These are phyloP conservation scores for Solenopsis fugax DNA, from an alignment of 1,140 invertebrate species.

Conservation along the genomic window DNA sequence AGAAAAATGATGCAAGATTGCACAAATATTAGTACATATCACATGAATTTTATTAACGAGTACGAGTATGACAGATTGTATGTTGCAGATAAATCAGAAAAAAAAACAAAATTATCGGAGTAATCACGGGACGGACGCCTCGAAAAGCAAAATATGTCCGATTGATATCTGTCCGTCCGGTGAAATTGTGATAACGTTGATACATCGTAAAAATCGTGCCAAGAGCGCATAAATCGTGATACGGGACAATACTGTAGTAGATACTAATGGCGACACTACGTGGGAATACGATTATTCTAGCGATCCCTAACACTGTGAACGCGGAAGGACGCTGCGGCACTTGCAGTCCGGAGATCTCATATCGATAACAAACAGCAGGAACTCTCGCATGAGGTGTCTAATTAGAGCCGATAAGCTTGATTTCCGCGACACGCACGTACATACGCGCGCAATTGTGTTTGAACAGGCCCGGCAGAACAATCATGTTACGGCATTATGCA, in stretches of 20 bases:
- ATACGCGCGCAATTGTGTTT: conserved; percentile 53
- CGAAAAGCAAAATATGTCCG: conserved; percentile 2
- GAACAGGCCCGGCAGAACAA: conserved; percentile 45
- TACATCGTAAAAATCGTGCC: conserved; percentile 24
- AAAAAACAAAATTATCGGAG: conserved; percentile 31
- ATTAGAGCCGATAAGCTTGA: conserved; percentile 71
- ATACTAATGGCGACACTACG: conserved; percentile 9
- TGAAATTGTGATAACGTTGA: conserved; percentile 44
- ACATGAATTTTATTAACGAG: background rate
- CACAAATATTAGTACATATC: background rate
- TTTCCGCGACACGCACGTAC: conserved; percentile 46
- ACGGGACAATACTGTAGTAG: background rate
- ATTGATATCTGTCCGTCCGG: background rate
- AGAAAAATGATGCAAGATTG: background rate
- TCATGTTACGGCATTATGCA: conserved; percentile 53
- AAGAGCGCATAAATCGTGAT: conserved; percentile 40
- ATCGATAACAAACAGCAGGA: conserved; percentile 59
- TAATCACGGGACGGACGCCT: conserved; percentile 5
- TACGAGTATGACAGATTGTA: background rate
- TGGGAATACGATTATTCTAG: conserved; percentile 51
- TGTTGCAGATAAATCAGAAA: background rate
- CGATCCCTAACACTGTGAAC: conserved; percentile 55
- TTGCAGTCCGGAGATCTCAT: conserved; percentile 67
- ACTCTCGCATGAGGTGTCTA: conserved; percentile 67
- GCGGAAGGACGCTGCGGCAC: conserved; percentile 64